These are phyloP conservation scores for Myotis daubentonii DNA, from an alignment of 2,797 vertebrate species.

Conservation along the genomic window DNA sequence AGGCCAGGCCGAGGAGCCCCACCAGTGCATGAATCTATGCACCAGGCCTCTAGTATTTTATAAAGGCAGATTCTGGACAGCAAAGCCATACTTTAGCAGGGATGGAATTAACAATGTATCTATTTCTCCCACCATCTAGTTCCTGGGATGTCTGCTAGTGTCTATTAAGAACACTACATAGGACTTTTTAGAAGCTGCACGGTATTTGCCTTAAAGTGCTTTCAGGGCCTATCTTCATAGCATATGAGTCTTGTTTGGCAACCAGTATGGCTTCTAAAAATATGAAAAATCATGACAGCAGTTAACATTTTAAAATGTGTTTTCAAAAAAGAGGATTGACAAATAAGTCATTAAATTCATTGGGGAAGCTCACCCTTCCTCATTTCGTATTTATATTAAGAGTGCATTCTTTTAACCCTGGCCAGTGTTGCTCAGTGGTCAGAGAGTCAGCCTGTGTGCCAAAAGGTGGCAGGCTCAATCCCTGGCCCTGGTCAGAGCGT, in stretches of 20 bases:
- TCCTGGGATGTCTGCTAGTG: neutral
- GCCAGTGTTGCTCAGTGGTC: too few species aligned
- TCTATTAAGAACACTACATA: neutral
- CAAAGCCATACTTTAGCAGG: neutral
- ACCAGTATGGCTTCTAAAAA: neutral
- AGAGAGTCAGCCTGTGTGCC: too few species aligned
- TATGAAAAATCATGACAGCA: neutral
- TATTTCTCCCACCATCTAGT: neutral
- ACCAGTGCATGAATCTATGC: too few species aligned
- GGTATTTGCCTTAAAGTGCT: neutral
- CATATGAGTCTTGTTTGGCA: neutral
- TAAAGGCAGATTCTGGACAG: neutral
- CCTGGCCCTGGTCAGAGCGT: too few species aligned
- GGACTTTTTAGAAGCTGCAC: neutral
- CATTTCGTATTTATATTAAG: constrained; percentile 25
- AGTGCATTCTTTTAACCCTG: neutral
- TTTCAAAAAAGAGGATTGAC: neutral
- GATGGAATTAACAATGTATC: neutral
- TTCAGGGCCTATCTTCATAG: neutral
- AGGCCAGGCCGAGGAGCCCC: too few species aligned
- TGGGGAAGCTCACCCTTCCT: neutral
- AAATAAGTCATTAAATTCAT: neutral
- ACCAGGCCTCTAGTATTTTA: too few species aligned
- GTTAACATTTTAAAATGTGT: neutral
- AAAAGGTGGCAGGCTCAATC: too few species aligned